Base-by-base conservation (phyloP, 2,888 invertebrate genomes). In the Ennomos erosarius region DNA sequence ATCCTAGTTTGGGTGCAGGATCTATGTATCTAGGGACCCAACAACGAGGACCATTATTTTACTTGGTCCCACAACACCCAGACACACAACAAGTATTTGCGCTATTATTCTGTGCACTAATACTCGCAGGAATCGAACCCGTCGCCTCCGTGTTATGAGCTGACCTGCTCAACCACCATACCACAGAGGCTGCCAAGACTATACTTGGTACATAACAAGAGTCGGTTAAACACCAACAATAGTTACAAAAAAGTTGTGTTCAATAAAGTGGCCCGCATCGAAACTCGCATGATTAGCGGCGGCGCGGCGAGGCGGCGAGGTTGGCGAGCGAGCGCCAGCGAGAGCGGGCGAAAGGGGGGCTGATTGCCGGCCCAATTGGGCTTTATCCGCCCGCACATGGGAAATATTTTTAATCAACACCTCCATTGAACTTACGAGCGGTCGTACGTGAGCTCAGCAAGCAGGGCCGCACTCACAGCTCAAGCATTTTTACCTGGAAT, bases 341-440 rank as follows among this genome's bases (percentile, higher is more conserved):
- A 38, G 35, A 47, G 71, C 78, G 76, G 78, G 75, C 76, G 73
- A 75, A n/a, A 77, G 82, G 79, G 84, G 79, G 85, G 87, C 85
- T 91, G 91, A 92, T 91, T 92, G 92, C 90, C 82, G 81, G 89
- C 87, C 90, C 92, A 92, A 92, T 92, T 92, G 92, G 89, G 90
- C 90, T 89, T 90, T 91, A 90, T 88, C 91, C 91, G 86, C 89
- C 88, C 92, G 90, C 92, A 90, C 91, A 92, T 92, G 92, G 92
- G 92, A 92, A 92, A 92, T 93, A 92, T 92, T 92, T 93, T 93
- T 93, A 92, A 92, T 92, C 93, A 93, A 93, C 92, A 92, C 93
- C 92, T 92, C 92, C 92, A 92, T 92, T 92, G 91, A 92, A 92
- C 92, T 93, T 92, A 92, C 92, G 92, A 92, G 92, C 90, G 89